These are phyloP conservation scores for Paratrypauchen microcephalus DNA, from an alignment of 2,797 vertebrate species.

Conservation along the genomic window DNA sequence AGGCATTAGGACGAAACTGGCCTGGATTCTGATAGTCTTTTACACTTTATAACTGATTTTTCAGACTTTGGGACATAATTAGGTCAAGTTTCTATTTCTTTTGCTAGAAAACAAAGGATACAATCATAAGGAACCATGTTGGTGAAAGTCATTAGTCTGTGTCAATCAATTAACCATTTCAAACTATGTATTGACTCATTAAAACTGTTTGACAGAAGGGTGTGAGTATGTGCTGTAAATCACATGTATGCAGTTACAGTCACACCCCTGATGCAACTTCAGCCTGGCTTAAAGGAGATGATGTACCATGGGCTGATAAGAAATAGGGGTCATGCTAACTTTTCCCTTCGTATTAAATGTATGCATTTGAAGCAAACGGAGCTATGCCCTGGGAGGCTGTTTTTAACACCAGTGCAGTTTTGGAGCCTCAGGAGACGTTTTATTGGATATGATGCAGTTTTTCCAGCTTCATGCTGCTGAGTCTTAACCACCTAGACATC, in stretches of 20 bases:
- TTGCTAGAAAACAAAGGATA: background rate
- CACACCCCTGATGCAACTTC: constrained; percentile 20
- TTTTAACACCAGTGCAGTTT: constrained; percentile 19
- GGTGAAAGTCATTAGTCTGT: background rate
- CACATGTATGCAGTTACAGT: background rate
- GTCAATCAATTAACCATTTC: background rate
- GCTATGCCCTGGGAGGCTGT: constrained; percentile 1
- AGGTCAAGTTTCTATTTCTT: constrained; percentile 22
- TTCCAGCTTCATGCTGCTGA: constrained; percentile 34
- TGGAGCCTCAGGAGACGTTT: constrained; percentile 14
- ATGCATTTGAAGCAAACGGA: constrained; percentile 25
- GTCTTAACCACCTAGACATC: constrained; percentile 25
- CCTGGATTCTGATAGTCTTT: constrained; percentile 14
- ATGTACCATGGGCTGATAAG: constrained; percentile 17
- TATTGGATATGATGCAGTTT: constrained; percentile 25
- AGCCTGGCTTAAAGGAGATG: constrained; percentile 5
- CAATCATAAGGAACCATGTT: background rate
- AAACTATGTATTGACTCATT: constrained; percentile 1
- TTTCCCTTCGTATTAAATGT: constrained; percentile 24
- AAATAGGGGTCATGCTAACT: constrained; percentile 28
- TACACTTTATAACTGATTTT: constrained; percentile 17
- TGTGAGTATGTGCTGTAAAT: background rate
- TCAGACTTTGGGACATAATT: constrained; percentile 26
- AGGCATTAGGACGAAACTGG: constrained; percentile 14
- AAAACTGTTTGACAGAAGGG: background rate